These are phyloP conservation scores for Thecocarcelia acutangulata DNA, from an alignment of 2,888 invertebrate genomes.

Conservation along the genomic window DNA sequence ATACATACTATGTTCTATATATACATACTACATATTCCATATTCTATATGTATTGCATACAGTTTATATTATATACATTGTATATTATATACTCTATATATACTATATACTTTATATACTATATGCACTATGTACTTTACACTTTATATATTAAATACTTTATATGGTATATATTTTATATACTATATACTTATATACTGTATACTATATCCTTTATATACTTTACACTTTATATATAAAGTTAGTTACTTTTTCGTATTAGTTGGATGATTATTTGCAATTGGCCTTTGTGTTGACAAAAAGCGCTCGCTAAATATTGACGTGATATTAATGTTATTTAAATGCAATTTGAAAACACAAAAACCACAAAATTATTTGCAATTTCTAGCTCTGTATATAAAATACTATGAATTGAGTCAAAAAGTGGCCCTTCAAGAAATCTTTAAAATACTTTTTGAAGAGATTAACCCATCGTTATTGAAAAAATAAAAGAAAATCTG, in stretches of 20 bases:
- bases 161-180: too few relatives aligned
- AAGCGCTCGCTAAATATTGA: conserved; percentile 79
- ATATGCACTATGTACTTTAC: too few relatives aligned
- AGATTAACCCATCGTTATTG: conserved; percentile 76
- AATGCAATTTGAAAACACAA: conserved; percentile 71
- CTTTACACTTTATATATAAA: too few relatives aligned
- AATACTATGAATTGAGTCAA: conserved; percentile 60
- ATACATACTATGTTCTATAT: too few relatives aligned
- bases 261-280: conserved; percentile 82
- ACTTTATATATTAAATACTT: too few relatives aligned
- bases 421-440: conserved; percentile 73
- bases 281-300: conserved; percentile 82
- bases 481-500: conserved; percentile 66
- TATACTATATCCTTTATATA: too few relatives aligned
- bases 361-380: conserved; percentile 54
- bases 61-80: too few relatives aligned
- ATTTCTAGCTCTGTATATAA: conserved; percentile 62
- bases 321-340: conserved; percentile 71
- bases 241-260: conserved; percentile 78
- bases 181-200: too few relatives aligned
- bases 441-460: conserved; percentile 75
- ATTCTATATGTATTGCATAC: too few relatives aligned
- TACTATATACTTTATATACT: too few relatives aligned
- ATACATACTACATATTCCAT: too few relatives aligned
- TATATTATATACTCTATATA: too few relatives aligned